Evolutionary conservation across 1,140 invertebrate species (phyloP).

Genomic region (Pissodes strobi): DNA sequence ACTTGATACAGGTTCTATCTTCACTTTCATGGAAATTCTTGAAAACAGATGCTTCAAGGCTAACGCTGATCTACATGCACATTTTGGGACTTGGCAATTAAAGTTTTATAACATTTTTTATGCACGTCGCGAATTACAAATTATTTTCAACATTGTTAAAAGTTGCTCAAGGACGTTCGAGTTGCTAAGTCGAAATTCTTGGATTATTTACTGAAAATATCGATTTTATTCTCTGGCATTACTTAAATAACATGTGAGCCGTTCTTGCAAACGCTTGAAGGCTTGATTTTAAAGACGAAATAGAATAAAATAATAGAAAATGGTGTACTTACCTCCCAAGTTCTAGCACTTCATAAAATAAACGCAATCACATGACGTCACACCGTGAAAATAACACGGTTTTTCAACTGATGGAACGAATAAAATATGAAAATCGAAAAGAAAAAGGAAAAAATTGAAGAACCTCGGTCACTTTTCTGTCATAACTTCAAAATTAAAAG

Average conservation of each 20-base stretch:
- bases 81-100: slow-evolving; percentile 16
- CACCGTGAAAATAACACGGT: slow-evolving; percentile 34
- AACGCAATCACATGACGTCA: slow-evolving; percentile 50
- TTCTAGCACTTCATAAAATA: slow-evolving; percentile 39
- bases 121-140: slow-evolving; percentile 19
- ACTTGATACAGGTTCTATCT: no score
- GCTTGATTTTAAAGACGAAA: no score
- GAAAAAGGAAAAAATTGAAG: slow-evolving; percentile 29
- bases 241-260: slow-evolving; percentile 30
- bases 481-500: slow-evolving; percentile 40
- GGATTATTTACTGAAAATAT: slow-evolving; percentile 37
- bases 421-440: slow-evolving; percentile 32
- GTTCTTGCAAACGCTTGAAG: no score
- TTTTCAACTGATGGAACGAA: slow-evolving; percentile 23
- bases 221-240: slow-evolving; percentile 19
- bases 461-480: slow-evolving; percentile 43
- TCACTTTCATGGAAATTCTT: slow-evolving; percentile 31
- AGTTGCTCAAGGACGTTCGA: slow-evolving; percentile 47
- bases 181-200: slow-evolving; percentile 27
- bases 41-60: slow-evolving; percentile 36
- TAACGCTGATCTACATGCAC: slow-evolving; percentile 9
- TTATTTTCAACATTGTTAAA: slow-evolving; percentile 31
- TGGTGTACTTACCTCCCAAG: slow-evolving; percentile 39
- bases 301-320: slow-evolving; percentile 8
- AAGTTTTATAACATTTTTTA: slow-evolving; percentile 24